Evolutionary conservation across 2,113 vertebrate genomes (phyloP).

Genomic region (Hydropotes inermis): DNA sequence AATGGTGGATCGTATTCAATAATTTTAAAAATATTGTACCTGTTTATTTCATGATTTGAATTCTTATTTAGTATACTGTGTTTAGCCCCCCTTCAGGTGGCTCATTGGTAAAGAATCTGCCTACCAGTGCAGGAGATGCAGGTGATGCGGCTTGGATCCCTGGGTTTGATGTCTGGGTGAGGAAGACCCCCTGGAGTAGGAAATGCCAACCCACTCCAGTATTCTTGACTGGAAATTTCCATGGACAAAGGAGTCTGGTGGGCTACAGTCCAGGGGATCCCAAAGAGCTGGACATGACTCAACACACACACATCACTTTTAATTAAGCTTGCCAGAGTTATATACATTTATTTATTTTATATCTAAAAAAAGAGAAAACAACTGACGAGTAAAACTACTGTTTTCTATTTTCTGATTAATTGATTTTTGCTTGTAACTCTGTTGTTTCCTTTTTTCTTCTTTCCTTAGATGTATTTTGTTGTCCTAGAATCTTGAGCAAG

Average conservation of each 20-base stretch:
- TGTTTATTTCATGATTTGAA: neutral
- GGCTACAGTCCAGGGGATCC: neutral
- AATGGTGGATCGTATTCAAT: neutral
- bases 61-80: neutral
- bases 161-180: neutral
- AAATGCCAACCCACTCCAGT: neutral
- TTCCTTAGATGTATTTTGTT: neutral
- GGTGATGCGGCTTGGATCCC: neutral
- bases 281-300: neutral
- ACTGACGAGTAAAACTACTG: neutral
- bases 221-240: neutral
- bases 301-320: neutral
- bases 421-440: neutral
- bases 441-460: neutral
- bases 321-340: neutral
- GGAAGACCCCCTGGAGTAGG: neutral
- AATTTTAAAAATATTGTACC: neutral
- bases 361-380: neutral
- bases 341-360: neutral
- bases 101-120: neutral
- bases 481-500: neutral
- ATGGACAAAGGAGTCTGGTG: accelerated
- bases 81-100: neutral
- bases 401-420: neutral
- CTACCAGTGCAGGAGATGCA: neutral